Evolutionary conservation across 1,140 invertebrate genomes (phyloP), one percentile per base, ranked within the genome.

Genomic region (Bilobella aurantiaca): DNA sequence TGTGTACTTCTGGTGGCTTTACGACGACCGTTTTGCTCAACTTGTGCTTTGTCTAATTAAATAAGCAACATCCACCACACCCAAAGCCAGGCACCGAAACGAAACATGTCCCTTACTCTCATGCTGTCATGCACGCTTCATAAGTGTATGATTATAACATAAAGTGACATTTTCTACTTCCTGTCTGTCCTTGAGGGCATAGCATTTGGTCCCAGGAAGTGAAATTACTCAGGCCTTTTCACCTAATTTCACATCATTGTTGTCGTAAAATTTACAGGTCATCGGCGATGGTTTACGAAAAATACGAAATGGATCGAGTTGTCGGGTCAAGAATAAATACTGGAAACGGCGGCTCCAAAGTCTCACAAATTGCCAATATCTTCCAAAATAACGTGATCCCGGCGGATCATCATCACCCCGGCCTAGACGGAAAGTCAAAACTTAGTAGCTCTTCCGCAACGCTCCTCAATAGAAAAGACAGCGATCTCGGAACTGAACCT

Each of bases 331-430:
- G 49, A 23, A 12, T 53, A 23, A 53, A 53, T 23, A 53, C 14
- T 23, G 42, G 30, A 28, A 37, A 42, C 3, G 79, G 82, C 71
- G 87, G 88, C 74, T 85, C 87, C 70, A 93, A 93, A 81, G 90
- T 91, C 73, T 91, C 89, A 34, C 88, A 91, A 79, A 92, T 93
- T 63, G 90, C 90, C 31, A 90, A 90, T 76, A 89, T 91, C 75
- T 93, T 93, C 78, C 87, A 90, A 80, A 75, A 73, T 31, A 76
- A 73, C 64, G 42, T 59, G 34, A 59, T 75, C 74, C 53, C 73
- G 16, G 59, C 69, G 27, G 71, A 75, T 42, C 71, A 74, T 49
- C 72, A 80, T 62, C 80, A 81, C 74, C 63, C 74, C 29, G 77
- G 12, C 8, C 49, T 23, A 53, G 12, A 12, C 25, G 12, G 12